These are phyloP conservation scores for Otus sunia DNA, from an alignment of 2,113 vertebrate genomes.

Conservation along the genomic window DNA sequence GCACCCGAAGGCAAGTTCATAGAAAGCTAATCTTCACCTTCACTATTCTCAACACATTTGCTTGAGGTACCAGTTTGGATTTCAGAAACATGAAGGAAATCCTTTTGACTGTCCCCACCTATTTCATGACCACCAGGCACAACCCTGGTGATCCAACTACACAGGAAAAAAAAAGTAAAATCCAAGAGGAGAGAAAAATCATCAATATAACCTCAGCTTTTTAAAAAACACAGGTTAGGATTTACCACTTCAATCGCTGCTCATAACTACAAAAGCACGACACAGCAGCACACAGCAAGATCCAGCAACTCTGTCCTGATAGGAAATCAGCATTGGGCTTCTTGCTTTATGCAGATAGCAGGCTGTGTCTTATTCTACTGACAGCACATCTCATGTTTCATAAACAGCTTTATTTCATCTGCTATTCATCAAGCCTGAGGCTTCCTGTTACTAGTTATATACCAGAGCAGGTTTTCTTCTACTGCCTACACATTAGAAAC, in stretches of 20 bases:
- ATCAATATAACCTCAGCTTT: background rate
- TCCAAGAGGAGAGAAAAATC: background rate
- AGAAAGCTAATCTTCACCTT: background rate
- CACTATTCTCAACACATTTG: accelerated
- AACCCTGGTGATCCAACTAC: background rate
- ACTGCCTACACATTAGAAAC: background rate
- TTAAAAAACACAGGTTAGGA: background rate
- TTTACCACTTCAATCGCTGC: background rate
- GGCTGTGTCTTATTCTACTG: background rate
- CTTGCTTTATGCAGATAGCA: background rate
- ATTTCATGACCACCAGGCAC: background rate
- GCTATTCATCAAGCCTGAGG: background rate
- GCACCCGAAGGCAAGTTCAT: background rate
- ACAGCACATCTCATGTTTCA: background rate
- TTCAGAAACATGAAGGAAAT: background rate
- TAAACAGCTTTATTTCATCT: background rate
- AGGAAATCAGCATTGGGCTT: background rate
- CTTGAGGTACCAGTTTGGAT: background rate
- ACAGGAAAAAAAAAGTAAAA: background rate
- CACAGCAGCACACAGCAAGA: background rate
- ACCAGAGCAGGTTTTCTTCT: background rate
- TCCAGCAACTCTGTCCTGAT: background rate
- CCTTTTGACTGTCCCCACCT: background rate
- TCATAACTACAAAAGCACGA: background rate
- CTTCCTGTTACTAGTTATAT: background rate